Percentiles rank a stretch among this genome's conserved stretches.
Evolutionary conservation across 2,797 vertebrate species (phyloP).

Genomic region (Diglossa cyanea): DNA sequence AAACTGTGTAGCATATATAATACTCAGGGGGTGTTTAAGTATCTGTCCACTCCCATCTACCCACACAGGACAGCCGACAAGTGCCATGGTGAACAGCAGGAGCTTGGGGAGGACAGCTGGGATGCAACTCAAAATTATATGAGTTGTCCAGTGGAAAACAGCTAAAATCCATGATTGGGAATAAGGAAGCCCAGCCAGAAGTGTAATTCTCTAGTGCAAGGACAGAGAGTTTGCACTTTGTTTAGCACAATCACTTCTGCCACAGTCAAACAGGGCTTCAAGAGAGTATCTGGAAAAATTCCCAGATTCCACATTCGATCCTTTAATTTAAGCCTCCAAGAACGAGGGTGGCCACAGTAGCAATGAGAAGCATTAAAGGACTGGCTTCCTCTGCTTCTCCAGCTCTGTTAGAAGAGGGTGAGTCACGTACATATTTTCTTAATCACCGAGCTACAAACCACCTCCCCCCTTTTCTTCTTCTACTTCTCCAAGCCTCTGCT

Average conservation of each 20-base stretch:
- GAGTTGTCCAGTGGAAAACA: not conserved
- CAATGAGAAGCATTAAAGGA: not conserved
- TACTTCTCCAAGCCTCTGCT: not conserved
- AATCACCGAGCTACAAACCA: not conserved
- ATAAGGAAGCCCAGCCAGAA: not conserved
- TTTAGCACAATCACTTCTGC: fast-evolving
- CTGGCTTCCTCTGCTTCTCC: not conserved
- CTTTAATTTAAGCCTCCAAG: not conserved
- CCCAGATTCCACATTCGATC: not conserved
- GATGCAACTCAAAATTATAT: not conserved
- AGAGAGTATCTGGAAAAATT: not conserved
- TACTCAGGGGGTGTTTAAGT: not conserved
- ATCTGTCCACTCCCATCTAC: not conserved
- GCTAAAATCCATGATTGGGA: not conserved
- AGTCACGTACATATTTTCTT: not conserved
- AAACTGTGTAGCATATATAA: not conserved
- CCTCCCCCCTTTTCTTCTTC: not conserved
- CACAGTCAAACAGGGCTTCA: not conserved
- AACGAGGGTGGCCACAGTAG: not conserved
- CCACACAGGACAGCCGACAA: not conserved
- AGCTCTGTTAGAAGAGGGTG: not conserved
- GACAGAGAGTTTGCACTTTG: not conserved
- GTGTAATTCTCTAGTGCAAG: not conserved
- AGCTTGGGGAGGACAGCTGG: not conserved
- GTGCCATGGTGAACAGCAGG: not conserved